Percentiles rank a stretch among this genome's conserved stretches.
These are phyloP conservation scores for Blera fallax DNA, from an alignment of 2,888 invertebrate species.

Conservation along the genomic window DNA sequence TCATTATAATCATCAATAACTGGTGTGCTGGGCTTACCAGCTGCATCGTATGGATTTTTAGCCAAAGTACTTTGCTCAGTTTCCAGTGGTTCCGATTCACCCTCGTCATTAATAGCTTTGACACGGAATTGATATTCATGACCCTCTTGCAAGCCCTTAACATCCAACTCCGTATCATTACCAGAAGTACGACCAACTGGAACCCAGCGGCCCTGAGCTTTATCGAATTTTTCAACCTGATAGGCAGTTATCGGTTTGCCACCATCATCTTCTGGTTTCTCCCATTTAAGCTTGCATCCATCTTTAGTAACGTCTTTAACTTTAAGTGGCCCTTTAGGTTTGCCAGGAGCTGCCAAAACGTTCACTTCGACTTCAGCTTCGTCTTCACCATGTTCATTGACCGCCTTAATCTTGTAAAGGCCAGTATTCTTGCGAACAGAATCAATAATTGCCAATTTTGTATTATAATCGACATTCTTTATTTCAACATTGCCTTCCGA, in stretches of 20 bases:
- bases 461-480: conserved; percentile 94
- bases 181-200: conserved; percentile 93
- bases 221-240: conserved; percentile 96
- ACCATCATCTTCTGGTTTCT: conserved; percentile 96
- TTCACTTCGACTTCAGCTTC: conserved; percentile 97
- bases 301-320: conserved; percentile 94
- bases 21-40: conserved; percentile 94
- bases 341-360: conserved; percentile 90
- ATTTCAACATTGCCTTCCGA: conserved; percentile 88
- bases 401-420: conserved; percentile 93
- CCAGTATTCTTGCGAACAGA: conserved; percentile 93
- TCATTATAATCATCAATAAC: conserved; percentile 94
- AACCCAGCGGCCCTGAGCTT: conserved; percentile 95
- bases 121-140: conserved; percentile 97
- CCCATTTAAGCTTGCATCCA: conserved; percentile 95
- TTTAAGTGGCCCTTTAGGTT: conserved; percentile 94
- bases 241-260: conserved; percentile 96
- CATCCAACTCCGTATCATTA: conserved; percentile 92
- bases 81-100: conserved; percentile 96
- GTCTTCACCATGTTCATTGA: conserved; percentile 95
- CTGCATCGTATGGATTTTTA: conserved; percentile 97
- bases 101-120: conserved; percentile 96
- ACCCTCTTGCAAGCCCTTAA: conserved; percentile 93
- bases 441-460: conserved; percentile 91
- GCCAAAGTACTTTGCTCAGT: conserved; percentile 94